Conservation (phyloP, 2,888 invertebrate species). For the Pollenia angustigena region DNA sequence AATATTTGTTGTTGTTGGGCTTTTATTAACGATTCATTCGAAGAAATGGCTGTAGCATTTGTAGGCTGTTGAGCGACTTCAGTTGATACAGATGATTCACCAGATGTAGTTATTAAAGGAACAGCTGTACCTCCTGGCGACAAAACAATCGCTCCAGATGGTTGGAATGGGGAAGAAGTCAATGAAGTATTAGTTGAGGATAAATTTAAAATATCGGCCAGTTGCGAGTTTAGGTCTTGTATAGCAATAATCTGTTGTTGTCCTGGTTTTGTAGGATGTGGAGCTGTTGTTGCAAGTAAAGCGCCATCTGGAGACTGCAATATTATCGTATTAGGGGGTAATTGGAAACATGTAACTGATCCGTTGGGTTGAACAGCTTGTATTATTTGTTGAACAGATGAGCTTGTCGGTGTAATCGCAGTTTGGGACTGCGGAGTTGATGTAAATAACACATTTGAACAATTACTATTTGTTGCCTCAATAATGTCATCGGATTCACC, state of each 20-base stretch:
- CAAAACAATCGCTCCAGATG: constrained; percentile 77
- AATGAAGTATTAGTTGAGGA: constrained; percentile 56
- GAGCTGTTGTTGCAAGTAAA: constrained; percentile 78
- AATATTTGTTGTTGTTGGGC: constrained; percentile 77
- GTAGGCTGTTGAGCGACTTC: constrained; percentile 48
- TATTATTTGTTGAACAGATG: constrained; percentile 74
- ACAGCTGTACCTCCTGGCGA: constrained; percentile 79
- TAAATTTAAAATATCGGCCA: constrained; percentile 65
- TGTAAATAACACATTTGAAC: constrained; percentile 40
- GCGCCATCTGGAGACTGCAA: constrained; percentile 81
- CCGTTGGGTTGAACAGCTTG: constrained; percentile 82
- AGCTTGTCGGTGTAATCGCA: constrained; percentile 62
- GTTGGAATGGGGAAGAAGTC: constrained; percentile 57
- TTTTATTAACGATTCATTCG: constrained; percentile 74
- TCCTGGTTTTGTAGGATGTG: constrained; percentile 69
- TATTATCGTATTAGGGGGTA: constrained; percentile 81
- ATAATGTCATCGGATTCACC: constrained; percentile 62
- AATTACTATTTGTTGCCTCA: constrained; percentile 45
- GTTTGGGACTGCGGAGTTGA: constrained; percentile 32
- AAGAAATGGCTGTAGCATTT: constrained; percentile 36
- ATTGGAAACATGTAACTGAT: constrained; percentile 80
- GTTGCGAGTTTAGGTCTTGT: constrained; percentile 77
- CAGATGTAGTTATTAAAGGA: constrained; percentile 75
- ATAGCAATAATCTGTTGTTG: constrained; percentile 79
- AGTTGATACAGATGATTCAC: constrained; percentile 24